Percentiles rank a stretch among this genome's conserved stretches.
Evolutionary conservation across 2,797 vertebrate species (phyloP).

Genomic region (Pelodytes ibericus): DNA sequence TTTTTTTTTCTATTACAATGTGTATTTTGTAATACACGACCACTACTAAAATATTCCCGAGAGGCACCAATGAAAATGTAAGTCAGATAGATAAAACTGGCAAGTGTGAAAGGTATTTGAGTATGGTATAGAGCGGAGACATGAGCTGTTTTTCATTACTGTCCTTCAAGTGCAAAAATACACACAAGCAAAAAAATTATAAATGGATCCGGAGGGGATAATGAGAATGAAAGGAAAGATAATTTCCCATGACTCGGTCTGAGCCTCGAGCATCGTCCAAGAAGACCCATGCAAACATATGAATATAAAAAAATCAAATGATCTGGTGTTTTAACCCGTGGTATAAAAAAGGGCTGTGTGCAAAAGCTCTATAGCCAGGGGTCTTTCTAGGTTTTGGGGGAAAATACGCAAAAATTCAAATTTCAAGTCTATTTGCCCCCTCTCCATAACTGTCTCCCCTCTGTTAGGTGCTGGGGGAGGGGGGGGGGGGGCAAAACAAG

Average conservation of each 20-base stretch:
- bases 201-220: constrained; percentile 37
- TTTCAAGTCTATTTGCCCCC: too few relatives aligned
- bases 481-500: too few relatives aligned
- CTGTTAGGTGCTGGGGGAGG: too few relatives aligned
- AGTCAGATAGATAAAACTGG: constrained; percentile 30
- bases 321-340: too few relatives aligned
- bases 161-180: constrained; percentile 20
- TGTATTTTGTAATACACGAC: constrained; percentile 31
- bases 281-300: constrained; percentile 27
- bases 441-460: too few relatives aligned
- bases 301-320: constrained; percentile 16
- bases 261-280: constrained; percentile 1
- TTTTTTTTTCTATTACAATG: constrained; percentile 30
- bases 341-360: too few relatives aligned
- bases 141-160: constrained; percentile 48
- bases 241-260: constrained; percentile 42
- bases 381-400: too few relatives aligned
- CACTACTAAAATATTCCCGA: constrained; percentile 36
- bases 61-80: constrained; percentile 33
- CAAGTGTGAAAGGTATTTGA: constrained; percentile 32
- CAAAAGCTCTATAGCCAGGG: too few relatives aligned
- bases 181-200: background rate
- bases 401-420: too few relatives aligned
- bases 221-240: constrained; percentile 30
- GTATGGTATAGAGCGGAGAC: constrained; percentile 9